phyloP scores from a whole-genome alignment of 2,888 invertebrate species.

The Drosophila cyrtoloma region DNA sequence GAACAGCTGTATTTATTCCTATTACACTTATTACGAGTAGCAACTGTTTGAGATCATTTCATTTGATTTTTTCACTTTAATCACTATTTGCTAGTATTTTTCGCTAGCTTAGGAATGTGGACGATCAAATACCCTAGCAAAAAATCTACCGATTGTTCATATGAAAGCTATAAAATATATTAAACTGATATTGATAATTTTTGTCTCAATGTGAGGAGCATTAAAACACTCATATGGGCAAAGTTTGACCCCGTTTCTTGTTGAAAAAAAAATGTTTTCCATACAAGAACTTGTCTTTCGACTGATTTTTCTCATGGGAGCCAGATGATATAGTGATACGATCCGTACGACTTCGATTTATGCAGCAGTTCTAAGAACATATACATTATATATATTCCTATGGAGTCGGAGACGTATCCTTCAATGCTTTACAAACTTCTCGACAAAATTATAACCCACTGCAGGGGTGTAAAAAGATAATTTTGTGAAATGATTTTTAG shows the following conservation, averaged over 20 bases:
- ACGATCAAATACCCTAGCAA: background rate
- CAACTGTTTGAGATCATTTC: background rate
- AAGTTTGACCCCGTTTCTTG: too few species aligned
- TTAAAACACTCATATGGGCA: too few species aligned
- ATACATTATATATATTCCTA: too few species aligned
- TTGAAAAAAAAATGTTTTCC: background rate
- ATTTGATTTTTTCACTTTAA: slow-evolving; percentile 8
- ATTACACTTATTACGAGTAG: slow-evolving; percentile 5
- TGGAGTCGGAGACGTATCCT: background rate
- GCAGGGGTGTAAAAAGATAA: background rate
- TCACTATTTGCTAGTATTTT: background rate
- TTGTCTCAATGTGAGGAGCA: background rate
- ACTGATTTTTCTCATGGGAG: background rate
- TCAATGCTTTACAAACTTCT: background rate
- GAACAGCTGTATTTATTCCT: slow-evolving; percentile 29
- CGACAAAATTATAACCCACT: background rate
- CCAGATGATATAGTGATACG: background rate
- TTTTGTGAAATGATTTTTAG: background rate
- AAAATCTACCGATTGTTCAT: background rate
- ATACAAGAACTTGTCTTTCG: too few species aligned
- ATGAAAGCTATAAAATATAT: background rate
- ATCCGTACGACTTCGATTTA: background rate
- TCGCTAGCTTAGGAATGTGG: background rate
- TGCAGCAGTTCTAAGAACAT: background rate
- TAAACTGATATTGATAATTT: background rate